Conservation (phyloP, 2,113 vertebrate species). For the Corvus hawaiiensis region DNA sequence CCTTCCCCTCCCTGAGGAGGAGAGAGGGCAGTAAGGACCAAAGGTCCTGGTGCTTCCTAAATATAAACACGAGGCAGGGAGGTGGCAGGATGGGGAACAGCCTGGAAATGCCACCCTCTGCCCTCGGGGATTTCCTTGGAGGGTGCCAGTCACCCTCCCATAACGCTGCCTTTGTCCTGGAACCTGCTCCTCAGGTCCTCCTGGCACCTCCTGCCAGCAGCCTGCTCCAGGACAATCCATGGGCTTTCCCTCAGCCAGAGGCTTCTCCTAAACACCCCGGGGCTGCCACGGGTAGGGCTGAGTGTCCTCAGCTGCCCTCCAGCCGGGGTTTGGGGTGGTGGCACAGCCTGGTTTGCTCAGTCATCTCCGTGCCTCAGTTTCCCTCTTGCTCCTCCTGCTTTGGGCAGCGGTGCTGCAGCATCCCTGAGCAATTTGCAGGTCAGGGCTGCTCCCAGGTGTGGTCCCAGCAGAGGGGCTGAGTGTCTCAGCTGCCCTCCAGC, state of each 20-base stretch:
- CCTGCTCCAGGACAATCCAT: background rate
- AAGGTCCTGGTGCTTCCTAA: background rate
- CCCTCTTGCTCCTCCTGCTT: background rate
- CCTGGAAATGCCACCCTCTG: background rate
- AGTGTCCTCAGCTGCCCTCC: fast-evolving
- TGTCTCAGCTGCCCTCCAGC: fast-evolving
- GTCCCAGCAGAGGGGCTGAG: background rate
- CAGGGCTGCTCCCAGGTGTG: background rate
- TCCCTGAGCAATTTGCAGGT: background rate
- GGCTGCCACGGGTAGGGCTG: background rate
- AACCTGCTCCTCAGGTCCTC: constrained; percentile 26
- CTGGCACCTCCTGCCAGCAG: background rate
- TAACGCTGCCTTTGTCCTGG: background rate
- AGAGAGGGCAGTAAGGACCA: fast-evolving
- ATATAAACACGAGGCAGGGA: background rate
- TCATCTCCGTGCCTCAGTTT: background rate
- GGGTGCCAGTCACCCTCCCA: background rate
- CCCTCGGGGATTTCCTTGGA: background rate
- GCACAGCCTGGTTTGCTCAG: background rate
- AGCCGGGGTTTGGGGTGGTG: background rate
- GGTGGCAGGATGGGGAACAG: background rate
- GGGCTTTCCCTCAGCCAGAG: background rate
- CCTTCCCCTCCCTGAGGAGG: background rate
- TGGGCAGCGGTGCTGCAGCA: background rate
- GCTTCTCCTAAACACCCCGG: fast-evolving